Evolutionary conservation across 1,140 invertebrate genomes (phyloP).

Genomic region (Linepithema humile): DNA sequence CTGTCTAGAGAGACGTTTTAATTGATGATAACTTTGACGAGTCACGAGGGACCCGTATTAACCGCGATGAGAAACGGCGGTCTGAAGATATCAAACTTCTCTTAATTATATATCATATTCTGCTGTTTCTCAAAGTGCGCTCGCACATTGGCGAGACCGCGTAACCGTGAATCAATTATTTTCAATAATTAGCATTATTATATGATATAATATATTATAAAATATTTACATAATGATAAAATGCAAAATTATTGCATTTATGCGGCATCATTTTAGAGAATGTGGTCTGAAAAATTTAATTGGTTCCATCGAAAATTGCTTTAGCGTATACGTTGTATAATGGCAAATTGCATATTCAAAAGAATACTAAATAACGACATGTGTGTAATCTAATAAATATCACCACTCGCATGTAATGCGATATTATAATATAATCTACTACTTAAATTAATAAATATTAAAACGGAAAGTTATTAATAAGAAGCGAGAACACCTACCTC

Average conservation of each 20-base stretch:
- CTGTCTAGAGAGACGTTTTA: not conserved
- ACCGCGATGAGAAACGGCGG: not conserved
- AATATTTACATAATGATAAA: not conserved
- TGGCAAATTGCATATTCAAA: not conserved
- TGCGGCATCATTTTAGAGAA: not conserved
- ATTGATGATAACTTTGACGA: conserved; percentile 8
- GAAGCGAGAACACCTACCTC: not conserved
- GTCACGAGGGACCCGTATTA: not conserved
- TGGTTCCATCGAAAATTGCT: not conserved
- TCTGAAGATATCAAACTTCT: conserved; percentile 17
- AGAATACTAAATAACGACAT: not conserved
- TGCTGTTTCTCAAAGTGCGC: not conserved
- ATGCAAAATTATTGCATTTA: not conserved
- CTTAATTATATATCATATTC: too few species aligned
- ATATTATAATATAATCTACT: not conserved
- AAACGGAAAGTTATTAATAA: not conserved
- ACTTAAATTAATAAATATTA: not conserved
- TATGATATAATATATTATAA: not conserved
- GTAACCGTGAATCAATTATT: not conserved
- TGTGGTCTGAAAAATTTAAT: not conserved
- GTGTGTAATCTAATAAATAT: not conserved
- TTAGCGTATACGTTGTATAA: too few species aligned
- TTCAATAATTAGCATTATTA: not conserved
- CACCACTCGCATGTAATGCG: not conserved
- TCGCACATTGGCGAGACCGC: not conserved